Conservation (phyloP, 2,113 vertebrate species). For the Silurus meridionalis region DNA sequence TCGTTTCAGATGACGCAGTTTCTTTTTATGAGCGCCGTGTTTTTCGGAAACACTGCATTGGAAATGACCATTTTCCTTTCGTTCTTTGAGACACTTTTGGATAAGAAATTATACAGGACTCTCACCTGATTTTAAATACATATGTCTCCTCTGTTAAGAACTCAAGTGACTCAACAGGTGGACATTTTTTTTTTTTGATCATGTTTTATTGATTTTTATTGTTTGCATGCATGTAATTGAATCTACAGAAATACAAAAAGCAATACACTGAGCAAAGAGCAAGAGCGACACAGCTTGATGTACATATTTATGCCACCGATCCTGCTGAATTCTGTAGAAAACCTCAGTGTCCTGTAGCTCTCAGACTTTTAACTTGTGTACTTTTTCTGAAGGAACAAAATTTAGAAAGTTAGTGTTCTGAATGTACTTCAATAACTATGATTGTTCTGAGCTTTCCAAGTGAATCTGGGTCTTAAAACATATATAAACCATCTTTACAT, state of each 20-base stretch:
- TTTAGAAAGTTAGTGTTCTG: conserved; percentile 37
- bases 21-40: not conserved
- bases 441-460: conserved; percentile 39
- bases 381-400: conserved; percentile 24
- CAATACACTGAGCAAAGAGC: conserved; percentile 38
- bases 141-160: not conserved
- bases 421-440: conserved; percentile 55
- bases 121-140: not conserved
- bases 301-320: conserved; percentile 43
- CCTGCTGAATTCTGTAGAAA: conserved; percentile 36
- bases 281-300: conserved; percentile 30
- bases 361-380: conserved; percentile 30
- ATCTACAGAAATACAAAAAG: conserved; percentile 43
- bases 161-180: not conserved
- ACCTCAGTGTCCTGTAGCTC: conserved; percentile 17
- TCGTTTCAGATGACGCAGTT: not conserved
- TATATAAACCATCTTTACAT: conserved; percentile 20
- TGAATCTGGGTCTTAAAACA: conserved; percentile 18
- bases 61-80: not conserved
- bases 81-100: not conserved
- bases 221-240: conserved; percentile 53
- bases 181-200: not conserved
- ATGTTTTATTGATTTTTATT: not conserved
- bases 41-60: not conserved
- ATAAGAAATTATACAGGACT: conserved; percentile 7